Evolutionary conservation across 2,888 invertebrate species (phyloP).

Genomic region (Icerya purchasi): DNA sequence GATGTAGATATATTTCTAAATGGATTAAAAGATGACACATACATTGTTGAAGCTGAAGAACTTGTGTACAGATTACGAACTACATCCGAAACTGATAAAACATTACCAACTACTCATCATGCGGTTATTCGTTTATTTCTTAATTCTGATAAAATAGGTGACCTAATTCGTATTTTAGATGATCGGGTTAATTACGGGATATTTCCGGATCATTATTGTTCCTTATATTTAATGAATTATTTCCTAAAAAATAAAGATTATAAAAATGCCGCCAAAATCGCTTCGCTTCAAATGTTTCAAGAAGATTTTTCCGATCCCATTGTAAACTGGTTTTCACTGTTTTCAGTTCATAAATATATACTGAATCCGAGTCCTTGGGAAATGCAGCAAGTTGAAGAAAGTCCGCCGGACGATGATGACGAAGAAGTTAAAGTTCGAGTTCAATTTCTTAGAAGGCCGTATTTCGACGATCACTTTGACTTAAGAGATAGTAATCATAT

Average conservation of each 20-base stretch:
- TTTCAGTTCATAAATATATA: constrained; percentile 52
- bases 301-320: constrained; percentile 60
- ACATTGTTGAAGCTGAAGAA: constrained; percentile 49
- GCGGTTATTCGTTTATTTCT: constrained; percentile 45
- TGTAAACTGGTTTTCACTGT: constrained; percentile 41
- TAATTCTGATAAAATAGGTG: constrained; percentile 33
- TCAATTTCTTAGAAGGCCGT: constrained; percentile 54
- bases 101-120: constrained; percentile 59
- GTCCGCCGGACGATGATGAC: constrained; percentile 24
- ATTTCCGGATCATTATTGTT: constrained; percentile 61
- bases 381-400: constrained; percentile 24
- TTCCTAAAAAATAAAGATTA: constrained; percentile 47
- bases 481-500: constrained; percentile 44
- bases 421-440: constrained; percentile 51
- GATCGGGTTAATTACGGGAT: constrained; percentile 73
- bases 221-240: constrained; percentile 58
- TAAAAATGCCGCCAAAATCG: constrained; percentile 50
- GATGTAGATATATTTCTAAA: constrained; percentile 69
- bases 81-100: constrained; percentile 44
- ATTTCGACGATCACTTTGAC: constrained; percentile 78
- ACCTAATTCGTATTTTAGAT: constrained; percentile 47
- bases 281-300: constrained; percentile 63
- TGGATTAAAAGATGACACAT: constrained; percentile 32
- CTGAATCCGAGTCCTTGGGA: constrained; percentile 30
- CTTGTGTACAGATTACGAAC: constrained; percentile 46